These are phyloP conservation scores for Grammomys surdaster DNA, from an alignment of 2,113 vertebrate species.

Conservation along the genomic window DNA sequence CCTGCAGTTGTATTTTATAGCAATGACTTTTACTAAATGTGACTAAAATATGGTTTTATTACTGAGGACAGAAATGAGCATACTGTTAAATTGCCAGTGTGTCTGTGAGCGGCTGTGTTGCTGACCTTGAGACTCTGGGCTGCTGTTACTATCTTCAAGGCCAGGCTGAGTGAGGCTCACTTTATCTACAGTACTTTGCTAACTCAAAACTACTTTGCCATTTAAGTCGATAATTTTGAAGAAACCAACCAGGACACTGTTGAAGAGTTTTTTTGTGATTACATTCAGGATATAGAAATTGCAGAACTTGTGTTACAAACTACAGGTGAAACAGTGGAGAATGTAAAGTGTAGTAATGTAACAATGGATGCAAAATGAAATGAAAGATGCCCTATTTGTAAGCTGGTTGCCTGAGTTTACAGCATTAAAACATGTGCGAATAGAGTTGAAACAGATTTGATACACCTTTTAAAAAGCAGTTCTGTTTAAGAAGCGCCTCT, in stretches of 20 bases:
- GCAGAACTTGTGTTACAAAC: slow-evolving; percentile 46
- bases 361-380: slow-evolving; percentile 42
- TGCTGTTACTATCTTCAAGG: slow-evolving; percentile 5
- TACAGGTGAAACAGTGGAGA: slow-evolving; percentile 39
- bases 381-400: slow-evolving; percentile 35
- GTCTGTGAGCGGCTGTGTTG: slow-evolving; percentile 25
- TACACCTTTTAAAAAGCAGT: slow-evolving; percentile 45
- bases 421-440: slow-evolving; percentile 21
- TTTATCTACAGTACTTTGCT: slow-evolving; percentile 39
- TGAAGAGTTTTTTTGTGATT: slow-evolving; percentile 51
- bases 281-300: slow-evolving; percentile 44
- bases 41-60: slow-evolving; percentile 28
- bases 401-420: slow-evolving; percentile 40
- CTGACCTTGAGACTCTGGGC: slow-evolving; percentile 48
- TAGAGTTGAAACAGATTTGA: slow-evolving; percentile 39
- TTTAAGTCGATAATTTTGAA: slow-evolving; percentile 62
- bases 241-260: slow-evolving; percentile 26
- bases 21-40: slow-evolving; percentile 52
- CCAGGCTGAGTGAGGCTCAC: slow-evolving; percentile 1
- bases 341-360: slow-evolving; percentile 50
- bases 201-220: slow-evolving; percentile 46
- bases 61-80: neutral
- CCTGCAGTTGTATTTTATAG: slow-evolving; percentile 45
- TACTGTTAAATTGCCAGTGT: neutral
- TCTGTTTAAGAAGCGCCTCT: slow-evolving; percentile 35